Evolutionary conservation across 1,140 invertebrate species (phyloP).

Genomic region (Bombus balteatus): DNA sequence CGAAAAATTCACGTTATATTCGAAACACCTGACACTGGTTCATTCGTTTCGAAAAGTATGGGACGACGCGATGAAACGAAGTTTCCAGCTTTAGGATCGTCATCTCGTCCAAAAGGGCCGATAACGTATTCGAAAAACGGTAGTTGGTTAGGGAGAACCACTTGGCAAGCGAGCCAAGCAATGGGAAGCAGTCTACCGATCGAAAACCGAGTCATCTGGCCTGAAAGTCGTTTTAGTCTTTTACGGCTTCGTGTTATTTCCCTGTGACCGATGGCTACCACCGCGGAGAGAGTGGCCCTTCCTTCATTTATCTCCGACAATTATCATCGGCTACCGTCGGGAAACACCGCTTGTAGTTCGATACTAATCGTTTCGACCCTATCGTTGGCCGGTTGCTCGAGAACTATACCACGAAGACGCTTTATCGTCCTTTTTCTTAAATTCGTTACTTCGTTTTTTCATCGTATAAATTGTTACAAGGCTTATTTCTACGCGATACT

Average conservation of each 20-base stretch:
- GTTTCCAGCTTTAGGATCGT: neutral
- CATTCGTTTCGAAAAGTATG: too few species aligned
- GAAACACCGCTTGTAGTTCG: neutral
- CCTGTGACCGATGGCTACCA: slow-evolving; percentile 7
- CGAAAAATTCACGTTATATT: too few species aligned
- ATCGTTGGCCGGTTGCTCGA: neutral
- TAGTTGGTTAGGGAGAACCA: neutral
- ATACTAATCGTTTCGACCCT: neutral
- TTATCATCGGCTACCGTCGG: slow-evolving; percentile 38
- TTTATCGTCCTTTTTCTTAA: neutral
- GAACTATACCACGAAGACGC: neutral
- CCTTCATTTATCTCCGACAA: slow-evolving; percentile 46
- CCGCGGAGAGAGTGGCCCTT: neutral
- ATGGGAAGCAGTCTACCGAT: neutral
- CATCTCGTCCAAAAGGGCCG: neutral
- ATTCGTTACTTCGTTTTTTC: neutral
- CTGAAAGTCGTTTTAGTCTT: neutral
- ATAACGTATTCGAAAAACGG: neutral
- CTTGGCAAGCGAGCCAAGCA: slow-evolving; percentile 23
- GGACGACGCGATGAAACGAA: neutral
- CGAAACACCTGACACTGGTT: too few species aligned
- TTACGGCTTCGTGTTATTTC: neutral
- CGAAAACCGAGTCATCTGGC: slow-evolving; percentile 23
- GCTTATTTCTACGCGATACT: too few species aligned
- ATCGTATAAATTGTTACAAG: too few species aligned